Base-by-base conservation (phyloP, 64 coral and sea anemone genomes). In the Anthopleura sola region DNA sequence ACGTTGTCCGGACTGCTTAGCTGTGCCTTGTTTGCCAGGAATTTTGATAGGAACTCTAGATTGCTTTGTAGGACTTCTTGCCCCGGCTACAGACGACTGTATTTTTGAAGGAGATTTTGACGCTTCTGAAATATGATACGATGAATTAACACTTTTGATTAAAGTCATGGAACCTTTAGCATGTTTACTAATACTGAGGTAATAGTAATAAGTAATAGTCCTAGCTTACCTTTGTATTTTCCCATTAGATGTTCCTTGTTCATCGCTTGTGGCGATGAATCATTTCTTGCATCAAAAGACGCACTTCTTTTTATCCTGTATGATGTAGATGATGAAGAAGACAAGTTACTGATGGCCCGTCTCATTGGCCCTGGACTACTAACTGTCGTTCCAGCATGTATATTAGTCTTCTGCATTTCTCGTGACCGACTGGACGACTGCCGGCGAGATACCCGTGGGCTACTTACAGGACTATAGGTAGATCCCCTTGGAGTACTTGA, bases 261-360 rank as follows among this genome's bases (percentile, higher is more conserved):
- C 1, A 79, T 37, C 5, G 31, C 8, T 23, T 23, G 76, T 28
- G 36, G 5, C 6, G 38, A 79, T 48, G 8, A 6, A 18, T 46
- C 76, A 29, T 40, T 24, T 18, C 6, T 79, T 17, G 93, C 80
- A n/a, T 86, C 89, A 86, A 91, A 95, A 2, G 93, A 95, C 44
- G 93, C 86, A 71, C 93, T 95, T 26, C 93, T 83, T 36, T 89
- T 88, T 0, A 95, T 86, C 0, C 69, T 39, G 0, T 60, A 85
- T 14, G 89, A 62, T 12, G 83, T 47, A 55, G 29, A 8, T 20
- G 14, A 31, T 15, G 58, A 62, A 29, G 14, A 32, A 55, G 14
- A 32, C 14, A 82, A 55, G 5, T 83, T 78, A 64, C 29, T 56
- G 36, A 46, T 71, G 71, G 56, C 78, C 39, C 79, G 29, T 82